Percentiles rank a stretch among this genome's conserved stretches.
phyloP scores from a whole-genome alignment of 1,140 invertebrate genomes.

The Lepidurus couesii region DNA sequence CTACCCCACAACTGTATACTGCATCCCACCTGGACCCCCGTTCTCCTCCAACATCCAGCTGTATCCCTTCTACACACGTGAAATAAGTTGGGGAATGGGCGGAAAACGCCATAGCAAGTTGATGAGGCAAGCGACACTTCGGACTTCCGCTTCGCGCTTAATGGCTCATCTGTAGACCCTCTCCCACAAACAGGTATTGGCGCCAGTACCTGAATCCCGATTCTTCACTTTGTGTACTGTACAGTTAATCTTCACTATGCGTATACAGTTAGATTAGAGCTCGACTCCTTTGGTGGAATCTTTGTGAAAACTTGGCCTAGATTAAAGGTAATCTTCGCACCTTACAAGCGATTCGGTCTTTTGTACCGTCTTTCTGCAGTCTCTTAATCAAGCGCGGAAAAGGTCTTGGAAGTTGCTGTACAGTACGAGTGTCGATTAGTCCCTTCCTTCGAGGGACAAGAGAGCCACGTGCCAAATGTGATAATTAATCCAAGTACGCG shows the following conservation, averaged over 20 bases:
- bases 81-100: not conserved
- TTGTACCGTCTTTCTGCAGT: not conserved
- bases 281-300: not conserved
- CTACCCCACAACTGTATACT: not conserved
- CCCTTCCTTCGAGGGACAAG: not conserved
- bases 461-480: not conserved
- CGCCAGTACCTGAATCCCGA: too few species aligned
- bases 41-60: not conserved
- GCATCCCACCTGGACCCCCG: not conserved
- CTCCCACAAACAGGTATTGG: too few species aligned
- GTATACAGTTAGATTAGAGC: not conserved
- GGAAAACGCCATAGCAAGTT: constrained; percentile 5
- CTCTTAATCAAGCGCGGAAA: not conserved
- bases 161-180: not conserved
- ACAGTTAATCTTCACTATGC: too few species aligned
- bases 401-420: not conserved
- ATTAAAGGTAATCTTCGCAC: not conserved
- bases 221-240: too few species aligned
- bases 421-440: not conserved
- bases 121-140: constrained; percentile 18
- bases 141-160: constrained; percentile 12
- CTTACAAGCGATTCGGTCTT: not conserved
- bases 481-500: constrained; percentile 15
- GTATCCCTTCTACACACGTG: not conserved
- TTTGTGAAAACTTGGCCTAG: not conserved